phyloP scores from a whole-genome alignment of 2,113 vertebrate species.

The Ochotona princeps region DNA sequence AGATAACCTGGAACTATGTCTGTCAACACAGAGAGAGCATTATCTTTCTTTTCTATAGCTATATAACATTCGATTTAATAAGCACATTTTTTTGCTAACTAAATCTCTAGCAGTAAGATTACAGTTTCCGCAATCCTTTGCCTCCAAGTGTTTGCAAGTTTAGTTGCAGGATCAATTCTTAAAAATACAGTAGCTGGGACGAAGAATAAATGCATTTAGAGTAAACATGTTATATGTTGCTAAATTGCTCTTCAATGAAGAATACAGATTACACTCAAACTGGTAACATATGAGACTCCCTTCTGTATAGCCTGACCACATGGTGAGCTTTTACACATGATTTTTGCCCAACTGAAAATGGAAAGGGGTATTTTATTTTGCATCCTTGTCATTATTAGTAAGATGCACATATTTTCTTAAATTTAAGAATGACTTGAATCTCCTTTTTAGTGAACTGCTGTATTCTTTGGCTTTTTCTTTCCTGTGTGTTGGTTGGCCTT shows the following conservation, averaged over 20 bases:
- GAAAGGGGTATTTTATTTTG: conserved; percentile 17
- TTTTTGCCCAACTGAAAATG: neutral
- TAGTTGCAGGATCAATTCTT: conserved; percentile 15
- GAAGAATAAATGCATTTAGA: conserved; percentile 15
- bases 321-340: neutral
- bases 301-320: neutral
- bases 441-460: conserved; percentile 24
- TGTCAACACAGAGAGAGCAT: neutral
- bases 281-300: neutral
- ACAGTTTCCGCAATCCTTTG: neutral
- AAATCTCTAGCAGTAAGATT: neutral
- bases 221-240: neutral
- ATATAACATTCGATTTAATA: neutral
- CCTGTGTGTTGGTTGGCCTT: neutral
- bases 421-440: neutral
- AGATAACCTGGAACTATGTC: conserved; percentile 19
- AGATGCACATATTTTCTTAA: neutral
- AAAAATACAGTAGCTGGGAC: conserved; percentile 5
- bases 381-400: conserved; percentile 6
- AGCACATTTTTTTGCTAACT: neutral
- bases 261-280: neutral
- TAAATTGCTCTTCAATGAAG: neutral
- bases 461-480: neutral
- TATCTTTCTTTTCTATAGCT: neutral
- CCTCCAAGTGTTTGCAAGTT: conserved; percentile 26